Evolutionary conservation across 2,113 vertebrate genomes (phyloP).

Genomic region (Rhadina sibilatrix): DNA sequence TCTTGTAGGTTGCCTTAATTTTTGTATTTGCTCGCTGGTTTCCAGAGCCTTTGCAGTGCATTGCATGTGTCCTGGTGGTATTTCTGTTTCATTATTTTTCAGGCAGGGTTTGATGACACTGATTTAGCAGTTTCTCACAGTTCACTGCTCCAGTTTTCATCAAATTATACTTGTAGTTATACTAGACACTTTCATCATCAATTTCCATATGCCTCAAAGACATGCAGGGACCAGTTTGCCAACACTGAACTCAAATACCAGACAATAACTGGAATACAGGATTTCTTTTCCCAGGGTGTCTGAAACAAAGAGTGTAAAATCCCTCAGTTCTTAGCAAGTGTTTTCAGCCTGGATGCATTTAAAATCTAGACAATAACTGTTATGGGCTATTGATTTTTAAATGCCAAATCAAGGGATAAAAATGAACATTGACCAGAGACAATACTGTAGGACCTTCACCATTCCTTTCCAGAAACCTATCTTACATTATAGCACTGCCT

Average conservation of each 20-base stretch:
- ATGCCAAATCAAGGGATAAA: neutral
- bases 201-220: conserved; percentile 77
- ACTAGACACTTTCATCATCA: conserved; percentile 71
- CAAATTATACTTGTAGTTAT: conserved; percentile 74
- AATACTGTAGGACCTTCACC: neutral
- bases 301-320: conserved; percentile 25
- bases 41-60: conserved; percentile 15
- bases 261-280: conserved; percentile 27
- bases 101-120: conserved; percentile 71
- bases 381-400: neutral
- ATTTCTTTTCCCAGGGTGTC: conserved; percentile 11
- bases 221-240: conserved; percentile 58
- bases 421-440: neutral
- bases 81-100: conserved; percentile 74
- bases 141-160: conserved; percentile 77
- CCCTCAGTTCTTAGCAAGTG: neutral
- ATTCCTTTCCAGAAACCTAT: neutral
- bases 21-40: conserved; percentile 46
- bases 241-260: conserved; percentile 46
- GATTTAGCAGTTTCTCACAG: conserved; percentile 76
- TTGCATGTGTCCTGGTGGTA: conserved; percentile 35
- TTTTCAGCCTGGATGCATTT: neutral
- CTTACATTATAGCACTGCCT: neutral
- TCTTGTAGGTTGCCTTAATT: conserved; percentile 3
- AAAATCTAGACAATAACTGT: neutral